Evolutionary conservation across 2,113 vertebrate species (phyloP), one percentile per base, ranked within the genome.

Genomic region (Edolisoma coerulescens): DNA sequence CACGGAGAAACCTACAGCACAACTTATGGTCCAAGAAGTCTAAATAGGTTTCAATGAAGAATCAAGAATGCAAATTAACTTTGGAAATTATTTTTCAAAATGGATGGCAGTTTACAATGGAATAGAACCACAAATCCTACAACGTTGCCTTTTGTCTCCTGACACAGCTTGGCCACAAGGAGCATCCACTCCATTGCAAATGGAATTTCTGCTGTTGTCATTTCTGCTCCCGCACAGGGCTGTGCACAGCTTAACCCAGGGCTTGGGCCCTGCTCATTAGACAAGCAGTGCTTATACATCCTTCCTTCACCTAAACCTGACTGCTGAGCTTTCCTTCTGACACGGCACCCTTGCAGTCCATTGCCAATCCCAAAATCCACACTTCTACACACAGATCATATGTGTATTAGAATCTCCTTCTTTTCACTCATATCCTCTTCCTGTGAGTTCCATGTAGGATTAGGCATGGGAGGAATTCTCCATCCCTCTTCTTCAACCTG

Each of bases 1-100:
- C 41, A 32, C 78, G 35, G 78, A 90, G 77, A 95, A 95, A 92
- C 16, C 6, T 87, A 60, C 47, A 92, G n/a, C 47, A 71, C 61
- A 65, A 41, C 45, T 80, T 75, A 14, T 5, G 14, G 20, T 26
- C 49, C 23, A 22, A 79, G 28, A 65, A 22, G 8, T 35, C 35
- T 59, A 53, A 85, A 47, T 24, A 45, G 7, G 26, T 11, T 84
- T 81, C 65, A 74, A 7, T 35, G 47, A 42, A 56, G 37, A 74
- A 70, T 33, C 42, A 59, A 47, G 60, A 60, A 52, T 7, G 28
- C 13, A 87, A 73, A 75, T 50, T 21, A 87, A 75, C 26, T 56
- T 57, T 37, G 81, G 63, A 87, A 76, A 41, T 23, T 0, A 28
- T 67, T 73, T 59, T 54, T 8, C 71, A 69, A 26, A 69, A 57